Base-by-base conservation (phyloP, 2,113 vertebrate genomes). In the Sylvilagus bachmani region DNA sequence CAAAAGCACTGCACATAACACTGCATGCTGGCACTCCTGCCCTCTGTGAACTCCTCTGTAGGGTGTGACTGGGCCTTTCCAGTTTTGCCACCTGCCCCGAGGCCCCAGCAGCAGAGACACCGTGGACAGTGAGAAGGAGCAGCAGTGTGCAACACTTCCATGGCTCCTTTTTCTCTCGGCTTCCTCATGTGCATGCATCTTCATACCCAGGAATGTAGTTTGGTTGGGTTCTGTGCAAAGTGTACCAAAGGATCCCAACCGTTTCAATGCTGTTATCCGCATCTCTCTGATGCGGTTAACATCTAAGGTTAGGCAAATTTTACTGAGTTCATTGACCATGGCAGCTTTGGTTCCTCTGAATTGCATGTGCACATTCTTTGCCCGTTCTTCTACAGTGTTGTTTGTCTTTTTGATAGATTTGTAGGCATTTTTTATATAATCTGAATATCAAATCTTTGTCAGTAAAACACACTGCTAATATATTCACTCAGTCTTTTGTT, bases 21-120 rank as follows among this genome's bases (percentile, higher is more conserved):
- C 9, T 25, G 1, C n/a, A 22, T 3, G 3, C 6, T 70, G 49
- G 51, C 1, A 1, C 31, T 17, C 3, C 44, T 21, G 85, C 9
- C 44, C 12, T 61, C 49, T 44, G 10, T 61, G 33, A 49, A 22
- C 29, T 0, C 25, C 1, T 36, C 29, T 11, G n/a, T 21, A 70
- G 53, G 14, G 27, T 25, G 17, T 8, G 13, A 25, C 31, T 38
- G 62, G 75, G 25, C 67, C 51, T 86, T 64, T 61, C 58, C 25
- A 5, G 36, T 17, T 25, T 62, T 80, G 25, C 31, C 24, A 61
- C 51, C 53, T 10, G 19, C 25, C 27, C 0, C 13, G 19, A 21
- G 58, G 67, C 58, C 80, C 27, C 49, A 64, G n/a, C 36, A 74
- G 29, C 64, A 70, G 36, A 70, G 53, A 53, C 6, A 69, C 21